phyloP scores from a whole-genome alignment of 2,797 vertebrate species.

The Microcaecilia unicolor region DNA sequence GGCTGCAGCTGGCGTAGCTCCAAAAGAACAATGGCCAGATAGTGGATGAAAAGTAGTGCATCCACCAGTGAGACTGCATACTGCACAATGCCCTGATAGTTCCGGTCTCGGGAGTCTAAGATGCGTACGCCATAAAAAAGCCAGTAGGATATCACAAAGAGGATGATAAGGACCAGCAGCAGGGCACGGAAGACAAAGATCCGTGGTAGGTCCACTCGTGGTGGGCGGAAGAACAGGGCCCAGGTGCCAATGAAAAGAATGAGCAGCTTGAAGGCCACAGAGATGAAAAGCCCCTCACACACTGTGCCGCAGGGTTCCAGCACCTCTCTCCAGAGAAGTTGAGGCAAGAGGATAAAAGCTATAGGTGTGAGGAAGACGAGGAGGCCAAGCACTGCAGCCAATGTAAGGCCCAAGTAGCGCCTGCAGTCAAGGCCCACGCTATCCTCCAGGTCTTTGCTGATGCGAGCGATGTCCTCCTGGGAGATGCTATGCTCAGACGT shows the following conservation, averaged over 20 bases:
- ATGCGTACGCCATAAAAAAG: slow-evolving; percentile 93
- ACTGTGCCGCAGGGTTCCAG: slow-evolving; percentile 82
- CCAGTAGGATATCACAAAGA: slow-evolving; percentile 93
- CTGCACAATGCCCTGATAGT: slow-evolving; percentile 90
- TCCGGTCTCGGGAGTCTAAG: slow-evolving; percentile 81
- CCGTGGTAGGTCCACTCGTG: slow-evolving; percentile 70
- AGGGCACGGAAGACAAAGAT: slow-evolving; percentile 85
- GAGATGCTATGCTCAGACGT: slow-evolving; percentile 93
- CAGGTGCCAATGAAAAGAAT: slow-evolving; percentile 89
- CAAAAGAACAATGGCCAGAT: slow-evolving; percentile 86
- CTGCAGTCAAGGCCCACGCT: slow-evolving; percentile 65
- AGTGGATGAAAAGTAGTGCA: slow-evolving; percentile 89
- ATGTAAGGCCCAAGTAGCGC: slow-evolving; percentile 71
- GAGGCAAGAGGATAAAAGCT: slow-evolving; percentile 84
- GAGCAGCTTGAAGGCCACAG: slow-evolving; percentile 90
- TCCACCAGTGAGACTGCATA: slow-evolving; percentile 90
- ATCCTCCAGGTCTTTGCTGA: slow-evolving; percentile 78
- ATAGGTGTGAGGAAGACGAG: slow-evolving; percentile 82
- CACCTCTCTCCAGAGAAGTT: slow-evolving; percentile 77
- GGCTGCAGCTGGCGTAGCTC: slow-evolving; percentile 86
- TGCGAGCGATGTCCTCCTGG: slow-evolving; percentile 85
- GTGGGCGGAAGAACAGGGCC: slow-evolving; percentile 82
- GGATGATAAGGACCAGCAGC: slow-evolving; percentile 77
- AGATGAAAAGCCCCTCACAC: slow-evolving; percentile 93
- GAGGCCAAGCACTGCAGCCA: slow-evolving; percentile 66